Conservation (phyloP, 2,888 invertebrate genomes). For the Argyresthia goedartella region DNA sequence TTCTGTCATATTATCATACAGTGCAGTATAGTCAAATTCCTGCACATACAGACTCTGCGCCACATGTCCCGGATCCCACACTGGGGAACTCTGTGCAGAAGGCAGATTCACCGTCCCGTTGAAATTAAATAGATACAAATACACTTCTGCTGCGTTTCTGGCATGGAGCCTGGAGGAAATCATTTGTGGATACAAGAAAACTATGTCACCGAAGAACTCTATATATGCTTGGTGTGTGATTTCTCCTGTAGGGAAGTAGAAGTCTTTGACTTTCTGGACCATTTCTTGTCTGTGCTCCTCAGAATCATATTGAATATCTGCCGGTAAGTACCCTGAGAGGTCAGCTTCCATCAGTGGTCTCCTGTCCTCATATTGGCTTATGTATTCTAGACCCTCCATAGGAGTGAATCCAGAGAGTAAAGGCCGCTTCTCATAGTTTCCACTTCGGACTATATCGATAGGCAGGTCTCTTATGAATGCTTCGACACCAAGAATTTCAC, state of each 20-base stretch:
- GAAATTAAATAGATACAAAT: background rate
- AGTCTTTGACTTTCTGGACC: background rate
- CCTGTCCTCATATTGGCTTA: background rate
- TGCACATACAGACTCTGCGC: background rate
- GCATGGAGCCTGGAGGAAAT: conserved; percentile 1
- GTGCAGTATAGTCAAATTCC: background rate
- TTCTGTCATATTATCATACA: conserved; percentile 2
- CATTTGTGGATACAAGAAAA: conserved; percentile 1
- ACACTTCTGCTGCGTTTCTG: background rate
- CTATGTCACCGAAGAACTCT: conserved; percentile 1
- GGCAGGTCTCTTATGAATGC: background rate
- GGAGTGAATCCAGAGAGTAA: conserved; percentile 3
- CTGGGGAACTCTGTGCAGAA: background rate
- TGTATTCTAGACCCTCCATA: background rate
- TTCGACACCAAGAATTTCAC: background rate
- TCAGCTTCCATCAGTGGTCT: background rate
- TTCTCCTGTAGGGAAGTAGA: background rate
- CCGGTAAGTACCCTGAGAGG: background rate
- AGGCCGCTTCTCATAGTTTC: background rate
- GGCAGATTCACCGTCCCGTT: background rate
- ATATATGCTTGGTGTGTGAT: background rate
- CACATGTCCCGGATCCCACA: background rate
- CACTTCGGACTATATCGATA: background rate
- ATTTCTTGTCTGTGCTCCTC: background rate
- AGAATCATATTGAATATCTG: background rate